Evolutionary conservation across 2,113 vertebrate species (phyloP).

Genomic region (Columba janthina): DNA sequence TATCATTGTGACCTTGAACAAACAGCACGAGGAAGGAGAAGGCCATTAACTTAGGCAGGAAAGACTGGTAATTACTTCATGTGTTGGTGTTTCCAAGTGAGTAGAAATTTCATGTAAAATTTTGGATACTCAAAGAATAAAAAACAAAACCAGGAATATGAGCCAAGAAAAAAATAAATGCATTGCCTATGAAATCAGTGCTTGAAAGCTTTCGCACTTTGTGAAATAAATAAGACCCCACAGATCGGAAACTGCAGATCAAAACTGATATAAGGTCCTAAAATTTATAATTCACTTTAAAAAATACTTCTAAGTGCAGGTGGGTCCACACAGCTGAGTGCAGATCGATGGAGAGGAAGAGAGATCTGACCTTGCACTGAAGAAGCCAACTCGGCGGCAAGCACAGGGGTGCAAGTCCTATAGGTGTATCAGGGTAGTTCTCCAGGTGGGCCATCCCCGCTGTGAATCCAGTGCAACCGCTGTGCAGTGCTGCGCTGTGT

Average conservation of each 20-base stretch:
- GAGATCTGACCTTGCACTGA: background rate
- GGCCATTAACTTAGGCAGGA: constrained; percentile 21
- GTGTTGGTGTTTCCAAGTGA: constrained; percentile 8
- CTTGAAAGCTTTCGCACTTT: constrained; percentile 7
- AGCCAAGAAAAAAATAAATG: background rate
- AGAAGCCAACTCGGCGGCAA: background rate
- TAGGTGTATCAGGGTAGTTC: background rate
- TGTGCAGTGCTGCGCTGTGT: rapidly evolving
- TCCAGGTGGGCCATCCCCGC: background rate
- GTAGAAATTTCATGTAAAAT: constrained; percentile 15
- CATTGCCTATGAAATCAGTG: background rate
- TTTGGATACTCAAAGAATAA: constrained; percentile 16
- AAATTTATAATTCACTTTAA: background rate
- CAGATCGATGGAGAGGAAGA: background rate
- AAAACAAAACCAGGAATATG: background rate
- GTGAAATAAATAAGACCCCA: background rate
- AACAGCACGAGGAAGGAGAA: constrained; percentile 29
- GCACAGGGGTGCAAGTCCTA: background rate
- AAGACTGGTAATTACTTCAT: constrained; percentile 34
- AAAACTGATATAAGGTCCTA: background rate
- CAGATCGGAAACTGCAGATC: background rate
- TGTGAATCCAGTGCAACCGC: background rate
- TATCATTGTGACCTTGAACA: constrained; percentile 50
- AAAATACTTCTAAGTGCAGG: background rate
- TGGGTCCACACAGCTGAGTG: background rate